phyloP scores from a whole-genome alignment of 2,888 invertebrate genomes.

The Mythimna pallens region DNA sequence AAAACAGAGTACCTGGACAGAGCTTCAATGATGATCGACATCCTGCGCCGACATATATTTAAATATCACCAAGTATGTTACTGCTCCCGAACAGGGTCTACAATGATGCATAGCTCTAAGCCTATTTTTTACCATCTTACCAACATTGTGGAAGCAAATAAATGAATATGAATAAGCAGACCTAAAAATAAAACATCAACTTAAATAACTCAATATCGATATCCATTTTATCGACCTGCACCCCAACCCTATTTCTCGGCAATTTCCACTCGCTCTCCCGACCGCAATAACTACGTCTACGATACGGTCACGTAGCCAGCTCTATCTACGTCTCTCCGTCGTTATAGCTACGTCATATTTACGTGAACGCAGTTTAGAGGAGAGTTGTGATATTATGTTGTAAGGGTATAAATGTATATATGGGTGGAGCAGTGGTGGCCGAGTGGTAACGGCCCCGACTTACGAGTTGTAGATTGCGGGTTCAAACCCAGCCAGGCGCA shows the following conservation, averaged over 20 bases:
- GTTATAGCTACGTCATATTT: slow-evolving; percentile 30
- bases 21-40: no score
- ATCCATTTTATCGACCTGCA: slow-evolving; percentile 16
- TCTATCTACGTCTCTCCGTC: slow-evolving; percentile 23
- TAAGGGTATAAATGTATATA: neutral
- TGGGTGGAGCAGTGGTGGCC: no score
- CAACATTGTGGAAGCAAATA: no score
- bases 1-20: no score
- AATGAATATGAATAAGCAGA: neutral
- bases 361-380: slow-evolving; percentile 14
- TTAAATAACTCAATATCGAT: slow-evolving; percentile 28
- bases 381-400: neutral
- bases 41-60: no score
- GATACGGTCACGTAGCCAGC: slow-evolving; percentile 34
- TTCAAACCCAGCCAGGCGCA: no score
- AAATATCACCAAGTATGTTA: no score
- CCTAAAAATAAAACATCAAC: neutral
- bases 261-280: slow-evolving; percentile 39
- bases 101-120: no score
- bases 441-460: no score
- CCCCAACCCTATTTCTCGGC: slow-evolving; percentile 33
- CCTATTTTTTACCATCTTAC: no score
- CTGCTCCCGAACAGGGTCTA: no score
- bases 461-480: no score
- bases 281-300: slow-evolving; percentile 48